A percentile compares a stretch with the other conserved stretches of the same genome.
These are phyloP conservation scores for Heliconius hermathena DNA, from an alignment of 1,140 invertebrate genomes.

Conservation along the genomic window DNA sequence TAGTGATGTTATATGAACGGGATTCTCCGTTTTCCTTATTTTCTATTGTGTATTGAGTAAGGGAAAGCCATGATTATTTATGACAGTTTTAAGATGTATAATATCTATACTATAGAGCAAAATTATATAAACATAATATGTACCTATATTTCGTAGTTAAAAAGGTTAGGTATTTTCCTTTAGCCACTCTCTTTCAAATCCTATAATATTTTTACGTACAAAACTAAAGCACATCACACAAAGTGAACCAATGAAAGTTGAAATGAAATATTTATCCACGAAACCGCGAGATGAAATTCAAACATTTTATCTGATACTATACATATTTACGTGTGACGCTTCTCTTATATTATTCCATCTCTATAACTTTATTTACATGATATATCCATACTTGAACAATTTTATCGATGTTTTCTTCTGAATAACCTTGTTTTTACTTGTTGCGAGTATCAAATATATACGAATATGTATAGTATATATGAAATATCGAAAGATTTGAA, in stretches of 20 bases:
- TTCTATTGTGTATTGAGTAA: no score
- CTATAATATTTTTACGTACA: no score
- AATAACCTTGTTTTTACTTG: constrained; percentile 18
- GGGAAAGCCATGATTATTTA: no score
- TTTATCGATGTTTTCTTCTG: constrained; percentile 12
- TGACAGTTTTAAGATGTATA: no score
- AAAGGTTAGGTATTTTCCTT: no score
- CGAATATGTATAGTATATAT: not conserved
- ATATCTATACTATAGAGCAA: no score
- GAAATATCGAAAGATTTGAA: no score
- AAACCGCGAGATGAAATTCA: constrained; percentile 6
- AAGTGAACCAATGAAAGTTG: not conserved
- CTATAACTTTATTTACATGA: constrained; percentile 19
- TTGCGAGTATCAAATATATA: constrained; percentile 12
- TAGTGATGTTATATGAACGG: no score
- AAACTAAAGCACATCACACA: not conserved
- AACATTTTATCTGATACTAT: not conserved
- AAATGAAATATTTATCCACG: not conserved
- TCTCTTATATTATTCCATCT: not conserved
- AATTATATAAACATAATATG: no score
- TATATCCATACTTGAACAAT: constrained; percentile 23
- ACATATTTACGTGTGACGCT: not conserved
- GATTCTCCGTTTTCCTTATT: no score
- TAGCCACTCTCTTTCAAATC: no score
- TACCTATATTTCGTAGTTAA: no score